Evolutionary conservation across 2,113 vertebrate species (phyloP).

Genomic region (Fukomys damarensis): DNA sequence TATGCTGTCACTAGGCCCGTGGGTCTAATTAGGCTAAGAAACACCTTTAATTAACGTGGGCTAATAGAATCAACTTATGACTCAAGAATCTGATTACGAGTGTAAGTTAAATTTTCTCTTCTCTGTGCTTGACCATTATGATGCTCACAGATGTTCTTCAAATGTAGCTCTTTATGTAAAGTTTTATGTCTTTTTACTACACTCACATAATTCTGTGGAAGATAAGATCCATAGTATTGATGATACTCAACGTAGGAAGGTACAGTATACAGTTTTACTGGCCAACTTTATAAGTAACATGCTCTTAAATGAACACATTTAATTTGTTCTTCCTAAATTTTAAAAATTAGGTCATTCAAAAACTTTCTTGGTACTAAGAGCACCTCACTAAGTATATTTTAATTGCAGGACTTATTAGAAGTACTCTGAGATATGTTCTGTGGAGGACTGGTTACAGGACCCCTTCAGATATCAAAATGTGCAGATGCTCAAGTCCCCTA

Average conservation of each 20-base stretch:
- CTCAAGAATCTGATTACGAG: conserved; percentile 38
- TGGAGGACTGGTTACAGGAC: not conserved
- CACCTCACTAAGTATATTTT: conserved; percentile 11
- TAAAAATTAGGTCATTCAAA: conserved; percentile 14
- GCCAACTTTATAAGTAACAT: conserved; percentile 1
- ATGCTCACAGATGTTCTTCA: conserved; percentile 10
- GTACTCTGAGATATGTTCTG: not conserved
- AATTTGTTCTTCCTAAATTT: conserved; percentile 46
- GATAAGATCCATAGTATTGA: not conserved
- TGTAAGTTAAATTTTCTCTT: conserved; percentile 38
- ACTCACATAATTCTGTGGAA: conserved; percentile 28
- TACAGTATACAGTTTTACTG: not conserved
- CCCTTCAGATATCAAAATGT: not conserved
- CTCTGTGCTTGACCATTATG: not conserved
- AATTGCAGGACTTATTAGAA: conserved; percentile 6
- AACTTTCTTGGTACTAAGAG: conserved; percentile 31
- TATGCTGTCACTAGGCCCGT: not conserved
- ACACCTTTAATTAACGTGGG: conserved; percentile 74
- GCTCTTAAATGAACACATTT: not conserved
- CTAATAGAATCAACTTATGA: conserved; percentile 53
- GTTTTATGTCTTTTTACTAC: not conserved
- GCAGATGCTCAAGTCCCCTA: not conserved
- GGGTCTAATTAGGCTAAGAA: conserved; percentile 68
- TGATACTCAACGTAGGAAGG: not conserved
- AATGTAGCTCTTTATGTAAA: conserved; percentile 8